These are phyloP conservation scores for Poecile atricapillus DNA, from an alignment of 2,113 vertebrate genomes.

Conservation along the genomic window DNA sequence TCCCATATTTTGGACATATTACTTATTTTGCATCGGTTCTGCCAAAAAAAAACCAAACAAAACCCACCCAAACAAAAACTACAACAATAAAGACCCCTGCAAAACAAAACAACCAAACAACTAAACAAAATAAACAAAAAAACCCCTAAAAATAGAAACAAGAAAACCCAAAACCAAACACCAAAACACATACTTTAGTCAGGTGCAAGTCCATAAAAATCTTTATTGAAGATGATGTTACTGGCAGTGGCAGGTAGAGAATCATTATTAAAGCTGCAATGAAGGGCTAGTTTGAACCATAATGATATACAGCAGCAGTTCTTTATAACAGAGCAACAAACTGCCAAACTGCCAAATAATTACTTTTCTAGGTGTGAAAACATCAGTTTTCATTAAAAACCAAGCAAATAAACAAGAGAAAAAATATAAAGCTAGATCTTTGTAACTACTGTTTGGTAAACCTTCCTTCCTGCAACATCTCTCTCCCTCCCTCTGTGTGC, in stretches of 20 bases:
- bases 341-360: neutral
- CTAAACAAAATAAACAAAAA: neutral
- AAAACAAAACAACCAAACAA: neutral
- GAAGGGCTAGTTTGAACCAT: neutral
- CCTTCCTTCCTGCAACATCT: neutral
- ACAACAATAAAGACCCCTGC: no score
- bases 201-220: neutral
- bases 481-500: neutral
- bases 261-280: neutral
- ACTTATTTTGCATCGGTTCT: neutral
- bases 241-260: neutral
- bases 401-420: neutral
- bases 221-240: neutral
- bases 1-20: neutral
- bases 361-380: neutral
- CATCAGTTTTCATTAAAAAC: slow-evolving; percentile 24
- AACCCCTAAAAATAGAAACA: neutral
- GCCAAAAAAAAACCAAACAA: neutral
- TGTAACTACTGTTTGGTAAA: neutral
- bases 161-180: neutral
- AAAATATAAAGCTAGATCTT: neutral
- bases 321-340: neutral
- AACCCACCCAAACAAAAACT: no score
- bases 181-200: neutral
- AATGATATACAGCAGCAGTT: neutral